Percentiles rank a stretch among this genome's conserved stretches.
These are phyloP conservation scores for Dipodomys ordii DNA, from an alignment of 2,113 vertebrate species.

Conservation along the genomic window DNA sequence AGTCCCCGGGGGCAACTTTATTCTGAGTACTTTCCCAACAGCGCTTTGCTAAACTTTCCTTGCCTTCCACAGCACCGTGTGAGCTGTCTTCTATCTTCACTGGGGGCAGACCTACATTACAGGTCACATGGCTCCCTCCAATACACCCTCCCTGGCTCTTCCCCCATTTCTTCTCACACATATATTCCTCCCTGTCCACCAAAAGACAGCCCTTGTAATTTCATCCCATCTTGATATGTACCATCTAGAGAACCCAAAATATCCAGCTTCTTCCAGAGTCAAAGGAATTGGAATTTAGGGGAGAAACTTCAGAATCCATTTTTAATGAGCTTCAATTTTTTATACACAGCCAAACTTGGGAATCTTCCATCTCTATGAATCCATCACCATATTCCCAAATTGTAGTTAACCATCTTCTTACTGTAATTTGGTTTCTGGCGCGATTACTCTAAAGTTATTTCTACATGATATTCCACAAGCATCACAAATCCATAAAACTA, in stretches of 20 bases:
- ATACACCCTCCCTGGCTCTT: background rate
- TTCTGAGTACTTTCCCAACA: background rate
- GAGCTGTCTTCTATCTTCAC: background rate
- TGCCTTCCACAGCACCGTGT: background rate
- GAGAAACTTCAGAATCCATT: background rate
- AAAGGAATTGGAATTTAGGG: constrained; percentile 11
- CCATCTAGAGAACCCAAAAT: background rate
- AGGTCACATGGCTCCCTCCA: background rate
- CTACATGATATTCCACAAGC: background rate
- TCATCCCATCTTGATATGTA: background rate
- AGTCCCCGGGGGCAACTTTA: background rate
- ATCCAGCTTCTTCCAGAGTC: background rate
- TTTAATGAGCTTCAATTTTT: constrained; percentile 5
- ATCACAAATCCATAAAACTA: background rate
- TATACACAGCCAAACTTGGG: background rate
- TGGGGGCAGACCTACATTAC: background rate
- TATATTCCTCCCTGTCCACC: background rate
- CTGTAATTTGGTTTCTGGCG: background rate
- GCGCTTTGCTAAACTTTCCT: background rate
- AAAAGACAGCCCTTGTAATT: background rate
- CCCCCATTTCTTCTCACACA: background rate
- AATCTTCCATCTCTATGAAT: background rate
- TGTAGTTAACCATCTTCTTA: background rate
- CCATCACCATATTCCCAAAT: background rate
- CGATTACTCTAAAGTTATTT: background rate